Conservation (phyloP, 2,888 invertebrate species). For the Rutpela maculata region DNA sequence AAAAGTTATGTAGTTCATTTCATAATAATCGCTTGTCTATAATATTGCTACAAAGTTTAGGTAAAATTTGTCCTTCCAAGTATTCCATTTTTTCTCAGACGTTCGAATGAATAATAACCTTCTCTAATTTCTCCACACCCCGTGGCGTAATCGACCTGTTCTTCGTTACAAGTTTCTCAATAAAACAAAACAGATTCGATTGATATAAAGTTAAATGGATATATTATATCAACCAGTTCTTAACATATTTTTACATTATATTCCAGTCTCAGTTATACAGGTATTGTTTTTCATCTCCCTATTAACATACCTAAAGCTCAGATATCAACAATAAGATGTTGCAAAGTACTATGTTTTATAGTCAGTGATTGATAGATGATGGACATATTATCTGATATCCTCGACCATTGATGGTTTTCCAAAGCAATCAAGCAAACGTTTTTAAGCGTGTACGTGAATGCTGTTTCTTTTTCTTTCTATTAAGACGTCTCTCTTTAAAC, state of each 20-base stretch:
- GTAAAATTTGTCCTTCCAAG: too few relatives aligned
- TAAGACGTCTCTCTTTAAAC: background rate
- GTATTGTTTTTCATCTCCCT: slow-evolving; percentile 4
- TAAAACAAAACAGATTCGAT: background rate
- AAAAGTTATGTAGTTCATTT: too few relatives aligned
- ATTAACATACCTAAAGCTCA: slow-evolving; percentile 3
- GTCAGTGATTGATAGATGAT: slow-evolving; percentile 7
- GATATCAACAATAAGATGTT: background rate
- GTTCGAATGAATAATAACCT: too few relatives aligned
- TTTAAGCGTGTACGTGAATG: background rate
- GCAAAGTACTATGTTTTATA: background rate
- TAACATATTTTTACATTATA: background rate
- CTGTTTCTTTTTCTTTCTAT: background rate
- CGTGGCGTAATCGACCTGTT: too few relatives aligned
- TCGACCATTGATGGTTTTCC: background rate
- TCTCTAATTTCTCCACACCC: too few relatives aligned
- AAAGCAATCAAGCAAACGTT: background rate
- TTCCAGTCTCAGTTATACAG: background rate
- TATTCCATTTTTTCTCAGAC: too few relatives aligned
- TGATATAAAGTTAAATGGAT: background rate
- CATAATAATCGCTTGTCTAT: too few relatives aligned
- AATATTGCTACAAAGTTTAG: too few relatives aligned
- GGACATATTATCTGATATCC: background rate
- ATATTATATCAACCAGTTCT: background rate
- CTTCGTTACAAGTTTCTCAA: background rate